Percentiles rank a stretch among this genome's conserved stretches.
These are phyloP conservation scores for Poeciliopsis paucimaculata DNA, from an alignment of 2,797 vertebrate genomes.

Conservation along the genomic window DNA sequence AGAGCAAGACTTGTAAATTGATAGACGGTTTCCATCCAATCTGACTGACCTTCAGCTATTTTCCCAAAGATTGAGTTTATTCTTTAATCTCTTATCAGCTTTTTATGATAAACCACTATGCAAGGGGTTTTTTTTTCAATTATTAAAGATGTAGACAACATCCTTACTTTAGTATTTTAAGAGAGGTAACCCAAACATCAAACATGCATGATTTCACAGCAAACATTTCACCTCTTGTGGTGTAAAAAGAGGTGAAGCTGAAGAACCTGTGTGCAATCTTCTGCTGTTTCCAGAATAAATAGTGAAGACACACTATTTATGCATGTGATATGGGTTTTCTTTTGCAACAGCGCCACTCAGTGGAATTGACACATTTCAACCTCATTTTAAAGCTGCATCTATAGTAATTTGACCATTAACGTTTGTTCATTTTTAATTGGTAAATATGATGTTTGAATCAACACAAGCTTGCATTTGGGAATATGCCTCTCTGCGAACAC, in stretches of 20 bases:
- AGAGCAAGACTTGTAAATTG: neutral
- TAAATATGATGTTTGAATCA: neutral
- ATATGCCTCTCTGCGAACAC: too few relatives aligned
- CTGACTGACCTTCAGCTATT: neutral
- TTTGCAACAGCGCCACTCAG: conserved; percentile 43
- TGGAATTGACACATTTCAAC: conserved; percentile 28
- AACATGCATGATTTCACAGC: neutral
- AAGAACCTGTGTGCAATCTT: neutral
- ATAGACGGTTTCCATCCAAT: neutral
- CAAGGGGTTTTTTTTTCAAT: neutral
- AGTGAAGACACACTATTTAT: neutral
- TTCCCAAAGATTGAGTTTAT: neutral
- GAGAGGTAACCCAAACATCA: neutral
- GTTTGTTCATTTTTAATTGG: neutral
- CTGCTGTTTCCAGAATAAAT: neutral
- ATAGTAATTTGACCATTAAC: neutral
- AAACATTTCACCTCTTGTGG: neutral
- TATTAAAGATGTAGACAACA: neutral
- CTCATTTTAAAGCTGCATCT: neutral
- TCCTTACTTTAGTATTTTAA: neutral
- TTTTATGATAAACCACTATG: neutral
- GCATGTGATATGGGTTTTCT: neutral
- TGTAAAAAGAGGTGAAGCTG: neutral
- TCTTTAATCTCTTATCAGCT: neutral
- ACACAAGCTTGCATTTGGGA: too few relatives aligned